Conservation (phyloP, 2,797 vertebrate genomes). For the Onychomys arenicola region DNA sequence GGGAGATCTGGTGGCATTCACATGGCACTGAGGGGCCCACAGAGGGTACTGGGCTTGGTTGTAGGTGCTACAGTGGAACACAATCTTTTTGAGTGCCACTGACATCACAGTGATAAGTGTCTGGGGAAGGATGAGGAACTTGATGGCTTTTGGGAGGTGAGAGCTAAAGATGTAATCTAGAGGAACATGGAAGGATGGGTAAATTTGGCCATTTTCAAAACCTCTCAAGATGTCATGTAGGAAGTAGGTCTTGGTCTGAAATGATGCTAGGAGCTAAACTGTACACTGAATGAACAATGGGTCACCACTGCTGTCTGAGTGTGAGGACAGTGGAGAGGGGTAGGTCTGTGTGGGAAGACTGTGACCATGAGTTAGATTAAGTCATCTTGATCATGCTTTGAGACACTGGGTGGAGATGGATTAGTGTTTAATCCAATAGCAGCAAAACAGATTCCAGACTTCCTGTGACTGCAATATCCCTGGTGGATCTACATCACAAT, state of each 20-base stretch:
- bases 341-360: background rate
- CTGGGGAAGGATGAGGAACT: background rate
- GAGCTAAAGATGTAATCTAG: no score
- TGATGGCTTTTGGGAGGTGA: fast-evolving
- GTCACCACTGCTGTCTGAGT: background rate
- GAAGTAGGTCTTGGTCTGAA: background rate
- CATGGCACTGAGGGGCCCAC: fast-evolving
- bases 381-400: background rate
- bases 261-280: background rate
- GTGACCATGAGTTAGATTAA: fast-evolving
- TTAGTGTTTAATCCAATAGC: background rate
- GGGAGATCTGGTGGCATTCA: background rate
- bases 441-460: fast-evolving
- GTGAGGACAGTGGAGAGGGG: background rate
- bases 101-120: fast-evolving
- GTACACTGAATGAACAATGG: no score
- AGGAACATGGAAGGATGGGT: background rate
- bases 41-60: background rate
- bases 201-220: background rate
- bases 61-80: fast-evolving
- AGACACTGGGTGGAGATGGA: background rate
- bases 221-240: background rate
- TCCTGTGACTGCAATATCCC: background rate
- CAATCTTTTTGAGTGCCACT: background rate
- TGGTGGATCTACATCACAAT: background rate